Evolutionary conservation across 2,888 invertebrate species (phyloP).

Genomic region (Tenthredo livida): DNA sequence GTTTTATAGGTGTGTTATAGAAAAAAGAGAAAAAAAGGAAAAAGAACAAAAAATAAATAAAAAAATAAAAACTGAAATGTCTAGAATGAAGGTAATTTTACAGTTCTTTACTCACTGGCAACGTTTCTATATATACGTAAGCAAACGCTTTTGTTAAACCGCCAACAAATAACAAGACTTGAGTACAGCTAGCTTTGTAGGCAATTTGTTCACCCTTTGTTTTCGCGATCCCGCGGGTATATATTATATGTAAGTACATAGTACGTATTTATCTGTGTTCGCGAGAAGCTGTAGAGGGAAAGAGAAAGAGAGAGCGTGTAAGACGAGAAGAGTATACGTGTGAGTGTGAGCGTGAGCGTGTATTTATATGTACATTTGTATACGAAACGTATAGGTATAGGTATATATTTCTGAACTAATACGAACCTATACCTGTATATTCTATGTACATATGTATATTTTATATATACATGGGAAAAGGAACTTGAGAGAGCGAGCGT

Average conservation of each 20-base stretch:
- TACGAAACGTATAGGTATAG: too few relatives aligned
- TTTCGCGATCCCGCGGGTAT: slow-evolving; percentile 12
- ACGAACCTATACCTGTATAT: too few relatives aligned
- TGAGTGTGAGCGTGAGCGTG: neutral
- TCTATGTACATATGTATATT: neutral
- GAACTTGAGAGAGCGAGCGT: neutral
- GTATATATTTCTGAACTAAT: too few relatives aligned
- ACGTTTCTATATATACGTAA: neutral
- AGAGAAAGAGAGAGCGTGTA: neutral
- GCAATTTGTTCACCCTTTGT: slow-evolving; percentile 22
- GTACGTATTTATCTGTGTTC: neutral
- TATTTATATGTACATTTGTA: neutral
- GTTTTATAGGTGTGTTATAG: neutral
- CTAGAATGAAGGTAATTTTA: neutral
- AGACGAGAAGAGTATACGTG: neutral
- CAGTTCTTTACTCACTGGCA: neutral
- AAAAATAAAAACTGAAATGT: neutral
- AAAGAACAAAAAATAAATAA: neutral
- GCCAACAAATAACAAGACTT: neutral
- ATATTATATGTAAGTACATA: neutral
- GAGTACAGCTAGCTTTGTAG: slow-evolving; percentile 7
- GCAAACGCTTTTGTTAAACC: slow-evolving; percentile 10
- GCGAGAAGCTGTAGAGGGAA: neutral
- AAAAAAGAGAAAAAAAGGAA: neutral
- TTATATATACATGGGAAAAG: neutral